Conservation (phyloP, 2,888 invertebrate species). For the Andrena praecox region DNA sequence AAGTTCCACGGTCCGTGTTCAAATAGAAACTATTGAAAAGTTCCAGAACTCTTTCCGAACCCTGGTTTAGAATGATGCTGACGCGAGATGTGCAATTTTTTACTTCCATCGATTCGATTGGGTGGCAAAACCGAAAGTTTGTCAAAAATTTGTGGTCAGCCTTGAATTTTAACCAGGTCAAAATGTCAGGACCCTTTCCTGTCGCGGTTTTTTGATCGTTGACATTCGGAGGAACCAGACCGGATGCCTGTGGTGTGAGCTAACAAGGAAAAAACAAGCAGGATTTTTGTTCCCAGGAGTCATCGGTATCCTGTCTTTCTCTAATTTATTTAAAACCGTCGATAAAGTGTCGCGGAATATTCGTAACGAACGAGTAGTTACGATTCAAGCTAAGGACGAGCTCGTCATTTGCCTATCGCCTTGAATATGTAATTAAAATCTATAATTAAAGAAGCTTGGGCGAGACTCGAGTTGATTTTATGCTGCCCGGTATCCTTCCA, state of each 20-base stretch:
- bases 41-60: too few relatives aligned
- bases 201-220: conserved; percentile 18
- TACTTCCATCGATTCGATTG: not conserved
- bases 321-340: not conserved
- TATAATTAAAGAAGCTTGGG: conserved; percentile 11
- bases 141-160: conserved; percentile 25
- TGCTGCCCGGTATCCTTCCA: too few relatives aligned
- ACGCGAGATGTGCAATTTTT: too few relatives aligned
- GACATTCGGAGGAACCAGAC: conserved; percentile 33
- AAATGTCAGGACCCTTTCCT: conserved; percentile 44
- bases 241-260: not conserved
- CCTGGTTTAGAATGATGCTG: not conserved
- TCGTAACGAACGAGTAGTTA: not conserved
- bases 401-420: conserved; percentile 9
- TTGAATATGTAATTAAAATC: conserved; percentile 22
- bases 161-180: conserved; percentile 61
- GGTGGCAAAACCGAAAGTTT: not conserved
- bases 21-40: too few relatives aligned
- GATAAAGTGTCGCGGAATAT: not conserved
- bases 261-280: not conserved
- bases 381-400: not conserved
- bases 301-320: not conserved
- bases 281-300: not conserved
- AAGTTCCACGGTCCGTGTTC: too few relatives aligned
- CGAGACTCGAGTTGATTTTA: too few relatives aligned